Evolutionary conservation across 2,888 invertebrate genomes (phyloP).

Genomic region (Therioaphis trifolii): DNA sequence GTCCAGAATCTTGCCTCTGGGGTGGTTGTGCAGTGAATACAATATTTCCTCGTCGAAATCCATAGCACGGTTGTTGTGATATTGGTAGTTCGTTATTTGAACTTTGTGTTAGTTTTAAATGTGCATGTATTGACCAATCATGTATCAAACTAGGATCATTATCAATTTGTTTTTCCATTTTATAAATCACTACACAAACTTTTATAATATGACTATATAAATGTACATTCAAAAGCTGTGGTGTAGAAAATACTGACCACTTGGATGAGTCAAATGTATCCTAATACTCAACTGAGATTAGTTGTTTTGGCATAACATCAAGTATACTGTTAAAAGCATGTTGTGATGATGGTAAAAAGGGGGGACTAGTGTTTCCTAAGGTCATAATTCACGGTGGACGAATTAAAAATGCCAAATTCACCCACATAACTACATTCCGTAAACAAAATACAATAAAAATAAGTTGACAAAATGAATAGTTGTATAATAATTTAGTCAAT

Average conservation of each 20-base stretch:
- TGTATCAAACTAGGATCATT: conserved; percentile 43
- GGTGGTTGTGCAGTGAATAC: conserved; percentile 70
- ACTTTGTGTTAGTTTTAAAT: conserved; percentile 50
- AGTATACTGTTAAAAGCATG: conserved; percentile 47
- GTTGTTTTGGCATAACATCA: conserved; percentile 48
- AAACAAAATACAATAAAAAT: conserved; percentile 18
- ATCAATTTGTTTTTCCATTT: conserved; percentile 44
- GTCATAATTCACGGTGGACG: conserved; percentile 32
- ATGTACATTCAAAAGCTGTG: conserved; percentile 31
- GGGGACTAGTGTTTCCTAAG: conserved; percentile 36
- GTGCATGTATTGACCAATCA: conserved; percentile 53
- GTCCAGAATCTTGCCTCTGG: conserved; percentile 38
- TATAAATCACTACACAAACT: neutral
- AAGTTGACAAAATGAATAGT: neutral
- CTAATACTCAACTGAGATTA: conserved; percentile 47
- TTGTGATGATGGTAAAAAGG: neutral
- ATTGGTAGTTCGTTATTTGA: conserved; percentile 5
- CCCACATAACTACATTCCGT: conserved; percentile 37
- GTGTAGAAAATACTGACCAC: conserved; percentile 45
- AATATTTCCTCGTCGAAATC: conserved; percentile 72
- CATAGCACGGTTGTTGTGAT: conserved; percentile 67
- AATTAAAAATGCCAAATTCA: conserved; percentile 42
- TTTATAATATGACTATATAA: neutral
- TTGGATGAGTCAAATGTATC: conserved; percentile 50
- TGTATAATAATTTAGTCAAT: neutral